phyloP scores from a whole-genome alignment of 2,888 invertebrate species.

The Campopleginae sp. region DNA sequence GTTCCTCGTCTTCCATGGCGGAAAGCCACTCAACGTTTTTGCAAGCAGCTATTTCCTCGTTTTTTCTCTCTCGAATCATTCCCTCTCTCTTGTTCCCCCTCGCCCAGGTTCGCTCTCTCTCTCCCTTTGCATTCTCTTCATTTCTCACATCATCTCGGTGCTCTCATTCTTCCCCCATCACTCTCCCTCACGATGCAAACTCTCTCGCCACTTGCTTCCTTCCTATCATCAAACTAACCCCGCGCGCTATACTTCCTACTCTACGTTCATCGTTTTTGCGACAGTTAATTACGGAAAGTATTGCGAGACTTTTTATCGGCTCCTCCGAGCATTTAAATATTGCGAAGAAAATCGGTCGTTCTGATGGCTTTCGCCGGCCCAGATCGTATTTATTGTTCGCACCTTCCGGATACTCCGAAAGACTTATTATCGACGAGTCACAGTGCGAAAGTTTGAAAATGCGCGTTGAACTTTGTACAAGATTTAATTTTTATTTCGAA shows the following conservation, averaged over 20 bases:
- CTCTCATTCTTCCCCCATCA: conserved; percentile 20
- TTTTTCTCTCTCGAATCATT: conserved; percentile 19
- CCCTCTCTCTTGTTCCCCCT: conserved; percentile 44
- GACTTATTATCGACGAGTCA: conserved; percentile 73
- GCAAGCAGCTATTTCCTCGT: conserved; percentile 42
- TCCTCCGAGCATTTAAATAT: conserved; percentile 78
- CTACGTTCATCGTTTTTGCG: conserved; percentile 68
- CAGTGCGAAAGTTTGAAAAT: conserved; percentile 63
- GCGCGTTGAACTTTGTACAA: neutral
- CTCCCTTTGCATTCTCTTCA: conserved; percentile 8
- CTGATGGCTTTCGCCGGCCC: neutral
- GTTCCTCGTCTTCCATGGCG: conserved; percentile 69
- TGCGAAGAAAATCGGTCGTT: conserved; percentile 67
- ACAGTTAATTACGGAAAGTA: conserved; percentile 80
- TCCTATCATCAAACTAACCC: conserved; percentile 31
- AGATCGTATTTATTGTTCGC: neutral
- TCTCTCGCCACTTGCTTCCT: conserved; percentile 39
- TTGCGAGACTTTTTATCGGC: conserved; percentile 78
- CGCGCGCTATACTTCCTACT: conserved; percentile 40
- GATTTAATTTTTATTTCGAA: neutral
- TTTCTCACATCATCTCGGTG: conserved; percentile 23
- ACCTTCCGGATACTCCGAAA: conserved; percentile 71
- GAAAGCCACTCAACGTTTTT: conserved; percentile 77
- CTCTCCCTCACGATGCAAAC: conserved; percentile 38
- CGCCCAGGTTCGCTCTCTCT: neutral